Conservation (phyloP, 2,797 vertebrate species). For the Moxostoma hubbsi region DNA sequence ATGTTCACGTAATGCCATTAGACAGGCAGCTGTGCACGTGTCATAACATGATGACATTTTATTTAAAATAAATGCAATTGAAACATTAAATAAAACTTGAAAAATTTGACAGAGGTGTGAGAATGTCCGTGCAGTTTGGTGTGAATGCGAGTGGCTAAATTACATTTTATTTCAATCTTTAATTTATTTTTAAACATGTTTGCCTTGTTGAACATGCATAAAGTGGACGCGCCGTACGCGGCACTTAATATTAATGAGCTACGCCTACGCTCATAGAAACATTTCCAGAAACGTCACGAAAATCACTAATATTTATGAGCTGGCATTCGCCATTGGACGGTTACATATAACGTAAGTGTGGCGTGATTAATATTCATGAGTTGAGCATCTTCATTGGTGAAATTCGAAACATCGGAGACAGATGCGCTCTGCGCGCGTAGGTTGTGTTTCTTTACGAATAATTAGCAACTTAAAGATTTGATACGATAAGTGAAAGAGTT, state of each 20-base stretch:
- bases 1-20: no score
- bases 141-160: no score
- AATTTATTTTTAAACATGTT: no score
- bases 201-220: no score
- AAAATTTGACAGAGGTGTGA: no score
- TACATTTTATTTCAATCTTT: no score
- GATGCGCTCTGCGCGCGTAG: background rate
- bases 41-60: no score
- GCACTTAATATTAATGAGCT: slow-evolving; percentile 13
- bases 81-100: no score
- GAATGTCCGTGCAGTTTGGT: no score
- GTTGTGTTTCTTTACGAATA: background rate
- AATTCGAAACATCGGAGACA: background rate
- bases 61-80: no score
- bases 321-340: background rate
- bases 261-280: background rate
- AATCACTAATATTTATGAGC: slow-evolving; percentile 1
- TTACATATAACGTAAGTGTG: background rate
- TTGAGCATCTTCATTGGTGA: background rate
- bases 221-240: no score
- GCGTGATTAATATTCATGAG: slow-evolving; percentile 36
- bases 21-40: no score
- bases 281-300: background rate
- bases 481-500: background rate
- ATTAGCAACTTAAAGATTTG: background rate